phyloP scores from a whole-genome alignment of 2,888 invertebrate genomes.

The Euplagia quadripunctaria region DNA sequence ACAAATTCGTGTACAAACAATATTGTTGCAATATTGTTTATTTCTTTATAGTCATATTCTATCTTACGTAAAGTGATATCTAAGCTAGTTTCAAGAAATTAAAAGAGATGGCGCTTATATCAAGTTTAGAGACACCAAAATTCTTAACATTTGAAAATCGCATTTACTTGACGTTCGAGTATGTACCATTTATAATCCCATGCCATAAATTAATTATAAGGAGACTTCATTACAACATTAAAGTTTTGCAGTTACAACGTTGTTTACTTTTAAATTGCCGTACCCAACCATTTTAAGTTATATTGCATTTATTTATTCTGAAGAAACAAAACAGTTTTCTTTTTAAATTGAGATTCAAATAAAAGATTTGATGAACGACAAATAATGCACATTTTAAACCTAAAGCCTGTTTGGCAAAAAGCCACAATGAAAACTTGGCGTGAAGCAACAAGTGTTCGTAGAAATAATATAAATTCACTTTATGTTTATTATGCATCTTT shows the following conservation, averaged over 20 bases:
- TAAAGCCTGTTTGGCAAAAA: constrained; percentile 49
- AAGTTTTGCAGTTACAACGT: background rate
- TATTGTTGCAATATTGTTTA: background rate
- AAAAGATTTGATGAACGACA: constrained; percentile 32
- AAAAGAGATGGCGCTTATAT: constrained; percentile 1
- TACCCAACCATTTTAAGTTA: background rate
- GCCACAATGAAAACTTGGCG: constrained; percentile 44
- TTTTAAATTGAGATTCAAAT: constrained; percentile 24
- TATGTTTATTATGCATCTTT: constrained; percentile 28
- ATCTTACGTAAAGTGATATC: background rate
- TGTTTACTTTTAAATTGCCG: background rate
- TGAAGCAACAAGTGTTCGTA: constrained; percentile 61
- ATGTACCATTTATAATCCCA: constrained; percentile 19
- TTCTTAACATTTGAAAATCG: background rate
- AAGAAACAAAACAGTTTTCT: constrained; percentile 4
- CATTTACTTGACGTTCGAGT: constrained; percentile 13
- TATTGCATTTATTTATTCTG: background rate
- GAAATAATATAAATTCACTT: constrained; percentile 48
- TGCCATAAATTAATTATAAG: constrained; percentile 24
- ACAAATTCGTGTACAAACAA: background rate
- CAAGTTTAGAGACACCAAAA: background rate
- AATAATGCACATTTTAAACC: constrained; percentile 43
- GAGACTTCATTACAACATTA: constrained; percentile 15
- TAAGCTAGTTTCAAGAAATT: background rate
- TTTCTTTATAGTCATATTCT: too few species aligned